A percentile compares a stretch with the other conserved stretches of the same genome.
Evolutionary conservation across 37 sponge, comb jelly and placozoan species (phyloP).

Genomic region (Spongia lamella): DNA sequence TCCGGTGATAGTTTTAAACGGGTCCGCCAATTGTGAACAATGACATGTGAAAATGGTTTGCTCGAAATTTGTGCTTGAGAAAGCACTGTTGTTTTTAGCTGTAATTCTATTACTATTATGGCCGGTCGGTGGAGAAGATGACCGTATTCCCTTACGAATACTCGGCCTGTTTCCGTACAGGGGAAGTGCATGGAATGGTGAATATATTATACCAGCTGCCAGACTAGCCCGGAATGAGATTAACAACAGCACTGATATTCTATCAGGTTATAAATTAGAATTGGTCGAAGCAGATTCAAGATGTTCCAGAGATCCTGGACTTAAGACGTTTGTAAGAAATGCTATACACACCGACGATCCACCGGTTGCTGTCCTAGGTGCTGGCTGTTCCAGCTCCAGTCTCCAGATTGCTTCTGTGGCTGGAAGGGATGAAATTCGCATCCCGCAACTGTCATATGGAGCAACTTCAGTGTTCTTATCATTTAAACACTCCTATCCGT

Average conservation of each 20-base stretch:
- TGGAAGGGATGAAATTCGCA: background rate
- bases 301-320: background rate
- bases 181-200: too few relatives aligned
- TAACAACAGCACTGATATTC: conserved; percentile 1
- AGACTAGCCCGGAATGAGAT: conserved; percentile 9
- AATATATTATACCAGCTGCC: conserved; percentile 19
- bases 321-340: background rate
- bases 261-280: conserved; percentile 11
- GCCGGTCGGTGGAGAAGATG: too few relatives aligned
- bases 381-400: conserved; percentile 16
- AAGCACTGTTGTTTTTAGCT: too few relatives aligned
- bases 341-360: background rate
- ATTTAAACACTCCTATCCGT: conserved; percentile 10
- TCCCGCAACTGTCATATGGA: conserved; percentile 15
- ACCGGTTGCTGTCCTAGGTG: conserved; percentile 17
- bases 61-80: too few relatives aligned
- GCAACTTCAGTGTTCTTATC: conserved; percentile 17
- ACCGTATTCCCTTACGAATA: too few relatives aligned
- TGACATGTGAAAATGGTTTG: too few relatives aligned
- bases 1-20: too few relatives aligned
- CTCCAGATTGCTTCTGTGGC: conserved; percentile 11
- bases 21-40: too few relatives aligned
- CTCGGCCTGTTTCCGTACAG: too few relatives aligned
- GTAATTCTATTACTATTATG: too few relatives aligned
- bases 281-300: background rate